These are phyloP conservation scores for Acrobasis repandana DNA, from an alignment of 2,888 invertebrate species.

Conservation along the genomic window DNA sequence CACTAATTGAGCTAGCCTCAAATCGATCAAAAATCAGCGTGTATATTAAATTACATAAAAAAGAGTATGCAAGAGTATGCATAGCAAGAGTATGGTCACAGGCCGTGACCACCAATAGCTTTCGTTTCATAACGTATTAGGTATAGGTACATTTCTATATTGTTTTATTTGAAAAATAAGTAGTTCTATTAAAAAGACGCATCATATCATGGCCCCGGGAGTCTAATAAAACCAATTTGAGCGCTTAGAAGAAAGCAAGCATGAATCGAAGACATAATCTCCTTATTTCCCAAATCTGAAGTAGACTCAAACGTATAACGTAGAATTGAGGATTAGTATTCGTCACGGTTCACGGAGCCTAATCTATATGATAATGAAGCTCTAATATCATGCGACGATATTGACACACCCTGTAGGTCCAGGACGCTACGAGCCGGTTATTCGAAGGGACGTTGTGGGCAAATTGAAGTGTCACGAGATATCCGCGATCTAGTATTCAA, in stretches of 20 bases:
- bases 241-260: neutral
- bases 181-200: no score
- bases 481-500: conserved; percentile 7
- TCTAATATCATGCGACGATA: conserved; percentile 26
- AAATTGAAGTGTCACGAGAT: conserved; percentile 17
- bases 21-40: no score
- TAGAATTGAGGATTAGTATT: conserved; percentile 24
- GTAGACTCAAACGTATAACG: conserved; percentile 15
- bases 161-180: no score
- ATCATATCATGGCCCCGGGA: no score
- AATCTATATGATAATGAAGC: conserved; percentile 42
- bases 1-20: no score
- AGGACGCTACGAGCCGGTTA: conserved; percentile 17
- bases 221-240: no score
- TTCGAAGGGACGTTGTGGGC: conserved; percentile 6
- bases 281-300: neutral
- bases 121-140: no score
- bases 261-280: neutral
- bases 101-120: no score
- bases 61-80: no score
- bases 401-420: conserved; percentile 24
- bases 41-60: no score
- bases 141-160: no score
- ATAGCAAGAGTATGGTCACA: no score
- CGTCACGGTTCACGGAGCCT: conserved; percentile 29